phyloP scores from a whole-genome alignment of 2,888 invertebrate genomes.

The Bugulina stolonifera region DNA sequence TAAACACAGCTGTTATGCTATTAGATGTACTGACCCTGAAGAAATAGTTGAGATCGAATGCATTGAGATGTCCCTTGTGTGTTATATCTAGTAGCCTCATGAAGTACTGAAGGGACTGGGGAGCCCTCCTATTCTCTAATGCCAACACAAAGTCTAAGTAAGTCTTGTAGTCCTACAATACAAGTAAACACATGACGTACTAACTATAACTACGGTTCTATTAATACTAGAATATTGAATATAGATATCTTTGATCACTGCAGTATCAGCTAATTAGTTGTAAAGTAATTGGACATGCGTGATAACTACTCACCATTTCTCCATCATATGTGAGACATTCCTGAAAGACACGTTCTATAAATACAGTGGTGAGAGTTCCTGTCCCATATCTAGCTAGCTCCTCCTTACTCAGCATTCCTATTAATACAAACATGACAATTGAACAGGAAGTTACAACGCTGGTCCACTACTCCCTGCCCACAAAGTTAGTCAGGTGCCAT shows the following conservation, averaged over 20 bases:
- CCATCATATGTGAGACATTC: slow-evolving; percentile 85
- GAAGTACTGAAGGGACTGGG: slow-evolving; percentile 82
- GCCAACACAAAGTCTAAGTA: slow-evolving; percentile 90
- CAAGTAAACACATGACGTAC: too few relatives aligned
- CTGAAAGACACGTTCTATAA: slow-evolving; percentile 86
- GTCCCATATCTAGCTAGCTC: slow-evolving; percentile 85
- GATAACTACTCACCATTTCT: slow-evolving; percentile 52
- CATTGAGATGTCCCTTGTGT: slow-evolving; percentile 77
- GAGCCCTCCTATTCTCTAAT: slow-evolving; percentile 82
- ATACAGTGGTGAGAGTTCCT: slow-evolving; percentile 81
- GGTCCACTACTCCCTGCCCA: too few relatives aligned
- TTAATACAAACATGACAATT: too few relatives aligned
- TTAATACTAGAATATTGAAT: too few relatives aligned
- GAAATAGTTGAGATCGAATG: slow-evolving; percentile 85
- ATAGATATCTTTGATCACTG: too few relatives aligned
- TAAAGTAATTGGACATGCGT: too few relatives aligned
- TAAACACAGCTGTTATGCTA: too few relatives aligned
- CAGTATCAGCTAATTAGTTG: too few relatives aligned
- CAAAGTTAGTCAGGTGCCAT: too few relatives aligned
- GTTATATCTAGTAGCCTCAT: slow-evolving; percentile 86
- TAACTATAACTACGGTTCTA: too few relatives aligned
- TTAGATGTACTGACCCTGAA: too few relatives aligned
- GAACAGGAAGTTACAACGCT: too few relatives aligned
- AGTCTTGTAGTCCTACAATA: slow-evolving; percentile 80
- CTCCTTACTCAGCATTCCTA: slow-evolving; percentile 78